phyloP scores from a whole-genome alignment of 2,113 vertebrate genomes.

The Pteropus alecto region DNA sequence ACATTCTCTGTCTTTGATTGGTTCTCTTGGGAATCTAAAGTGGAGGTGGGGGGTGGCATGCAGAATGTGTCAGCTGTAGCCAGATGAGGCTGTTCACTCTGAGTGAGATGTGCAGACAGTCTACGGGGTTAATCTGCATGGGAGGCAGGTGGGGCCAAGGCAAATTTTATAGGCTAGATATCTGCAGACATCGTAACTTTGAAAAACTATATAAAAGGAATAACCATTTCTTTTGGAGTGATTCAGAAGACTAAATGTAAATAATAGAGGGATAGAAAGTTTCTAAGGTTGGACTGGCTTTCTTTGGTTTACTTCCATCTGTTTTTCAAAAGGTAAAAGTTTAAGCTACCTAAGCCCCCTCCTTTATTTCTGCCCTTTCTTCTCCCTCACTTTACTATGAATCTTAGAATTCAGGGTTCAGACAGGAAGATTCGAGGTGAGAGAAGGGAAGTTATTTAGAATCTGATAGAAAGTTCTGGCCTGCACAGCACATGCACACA shows the following conservation, averaged over 20 bases:
- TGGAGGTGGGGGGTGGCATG: too few species aligned
- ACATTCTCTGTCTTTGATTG: slow-evolving; percentile 66
- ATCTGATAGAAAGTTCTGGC: background rate
- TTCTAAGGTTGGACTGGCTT: background rate
- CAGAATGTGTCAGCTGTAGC: slow-evolving; percentile 2
- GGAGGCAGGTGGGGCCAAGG: background rate
- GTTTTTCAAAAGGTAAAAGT: slow-evolving; percentile 27
- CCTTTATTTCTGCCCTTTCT: background rate
- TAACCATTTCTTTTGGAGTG: background rate
- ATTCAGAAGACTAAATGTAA: background rate
- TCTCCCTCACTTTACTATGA: background rate
- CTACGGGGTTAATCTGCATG: background rate
- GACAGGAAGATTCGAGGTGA: background rate
- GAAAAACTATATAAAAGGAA: background rate
- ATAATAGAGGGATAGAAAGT: background rate
- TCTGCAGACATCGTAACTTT: background rate
- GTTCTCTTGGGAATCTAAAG: slow-evolving; percentile 52
- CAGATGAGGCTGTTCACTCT: background rate
- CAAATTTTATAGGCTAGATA: background rate
- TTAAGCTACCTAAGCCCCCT: background rate
- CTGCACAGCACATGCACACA: background rate
- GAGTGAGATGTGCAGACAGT: background rate
- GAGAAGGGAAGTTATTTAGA: background rate
- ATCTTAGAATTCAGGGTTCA: background rate
- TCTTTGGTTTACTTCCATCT: slow-evolving; percentile 19